Evolutionary conservation across 2,113 vertebrate genomes (phyloP), one percentile per base, ranked within the genome.

Genomic region (Sprattus sprattus): DNA sequence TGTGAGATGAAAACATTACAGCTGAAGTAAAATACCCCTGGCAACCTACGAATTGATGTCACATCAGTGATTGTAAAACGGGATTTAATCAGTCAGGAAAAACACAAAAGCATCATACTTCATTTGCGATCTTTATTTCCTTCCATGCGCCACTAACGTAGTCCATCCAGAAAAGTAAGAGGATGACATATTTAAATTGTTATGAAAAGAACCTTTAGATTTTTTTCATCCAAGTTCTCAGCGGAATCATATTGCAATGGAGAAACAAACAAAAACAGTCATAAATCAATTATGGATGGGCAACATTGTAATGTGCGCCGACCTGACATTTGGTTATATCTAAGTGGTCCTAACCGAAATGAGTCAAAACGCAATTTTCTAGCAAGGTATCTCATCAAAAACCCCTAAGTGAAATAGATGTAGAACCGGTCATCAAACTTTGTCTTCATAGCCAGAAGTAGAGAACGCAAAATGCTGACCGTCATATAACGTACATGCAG

Each of bases 101-200:
- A 39, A 78, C 71, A 78, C 71, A 16, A 78, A 10, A 78, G 71
- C 71, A 78, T 28, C 71, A 78, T 44, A 28, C 64, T 67, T 78
- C 71, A 78, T 78, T 78, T 78, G 28, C 25, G 28, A 44, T 16
- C 32, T 78, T 78, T 78, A 78, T 78, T 78, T 78, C 71, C 71
- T 78, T 60, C 22, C 71, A 39, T 39, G 71, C 39, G 71, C 71
- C 71, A 78, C 32, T 16, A 78, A 78, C 13, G 32, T 28, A 67
- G 64, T 67, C 28, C 7, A 67, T 28, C 9, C n/a, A 67, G n/a
- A 67, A 67, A 67, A 67, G 64, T 25, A 78, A 78, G 39, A 39
- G 71, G 32, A 32, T 39, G 28, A 71, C 57, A 54, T 54, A 4
- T 54, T 54, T 60, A 22, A 22, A 4, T 64, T 75, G 15, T 64